These are phyloP conservation scores for Thalassarche chlororhynchos DNA, from an alignment of 2,113 vertebrate species.

Conservation along the genomic window DNA sequence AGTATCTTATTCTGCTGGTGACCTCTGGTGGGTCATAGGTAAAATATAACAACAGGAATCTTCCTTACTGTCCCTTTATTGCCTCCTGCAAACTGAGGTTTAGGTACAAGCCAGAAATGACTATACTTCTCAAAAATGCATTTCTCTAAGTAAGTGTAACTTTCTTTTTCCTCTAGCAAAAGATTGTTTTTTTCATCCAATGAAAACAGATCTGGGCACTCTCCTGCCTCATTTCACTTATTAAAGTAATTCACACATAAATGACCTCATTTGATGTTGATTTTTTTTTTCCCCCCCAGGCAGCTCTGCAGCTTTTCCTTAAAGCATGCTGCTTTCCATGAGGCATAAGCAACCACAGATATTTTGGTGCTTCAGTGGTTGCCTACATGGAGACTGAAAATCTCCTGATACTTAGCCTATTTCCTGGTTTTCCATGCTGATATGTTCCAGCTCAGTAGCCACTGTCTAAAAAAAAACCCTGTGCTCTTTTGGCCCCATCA, in stretches of 20 bases:
- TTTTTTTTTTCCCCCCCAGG: not conserved
- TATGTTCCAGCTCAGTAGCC: not conserved
- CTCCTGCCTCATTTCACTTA: not conserved
- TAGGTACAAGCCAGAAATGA: not conserved
- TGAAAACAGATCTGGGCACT: not conserved
- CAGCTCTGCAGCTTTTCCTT: not conserved
- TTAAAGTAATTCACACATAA: not conserved
- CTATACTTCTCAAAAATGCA: not conserved
- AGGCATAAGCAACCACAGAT: not conserved
- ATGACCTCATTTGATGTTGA: not conserved
- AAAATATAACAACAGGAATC: not conserved
- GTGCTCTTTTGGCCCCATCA: not conserved
- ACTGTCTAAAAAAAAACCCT: not conserved
- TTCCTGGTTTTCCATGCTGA: not conserved
- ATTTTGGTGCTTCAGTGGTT: not conserved
- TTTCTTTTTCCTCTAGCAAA: not conserved
- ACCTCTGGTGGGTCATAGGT: not conserved
- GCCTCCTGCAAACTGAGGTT: not conserved
- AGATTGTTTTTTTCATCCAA: not conserved
- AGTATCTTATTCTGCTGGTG: not conserved
- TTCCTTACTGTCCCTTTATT: not conserved
- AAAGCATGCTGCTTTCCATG: not conserved
- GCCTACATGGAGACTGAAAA: not conserved
- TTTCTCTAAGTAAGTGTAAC: not conserved
- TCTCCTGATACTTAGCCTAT: not conserved